Percentiles rank a stretch among this genome's conserved stretches.
Conservation (phyloP, 2,888 invertebrate genomes). For the Macrosoma leucophasiata region DNA sequence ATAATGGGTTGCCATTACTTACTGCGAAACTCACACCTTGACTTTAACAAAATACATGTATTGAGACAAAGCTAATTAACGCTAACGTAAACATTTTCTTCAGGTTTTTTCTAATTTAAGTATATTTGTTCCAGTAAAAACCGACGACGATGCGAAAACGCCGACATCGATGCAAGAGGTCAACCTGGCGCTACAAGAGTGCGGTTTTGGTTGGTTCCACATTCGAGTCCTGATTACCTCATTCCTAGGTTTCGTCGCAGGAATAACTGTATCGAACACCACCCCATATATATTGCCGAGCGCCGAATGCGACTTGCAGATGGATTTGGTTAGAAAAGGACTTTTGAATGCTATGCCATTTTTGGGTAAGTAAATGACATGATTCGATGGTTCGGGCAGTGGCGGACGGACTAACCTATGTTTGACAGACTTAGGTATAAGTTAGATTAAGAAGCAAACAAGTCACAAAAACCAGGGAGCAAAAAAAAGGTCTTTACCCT, state of each 20-base stretch:
- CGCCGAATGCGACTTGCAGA: slow-evolving; percentile 52
- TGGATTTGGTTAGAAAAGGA: slow-evolving; percentile 50
- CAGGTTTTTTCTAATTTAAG: too few species aligned
- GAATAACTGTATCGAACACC: slow-evolving; percentile 37
- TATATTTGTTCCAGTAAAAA: slow-evolving; percentile 21
- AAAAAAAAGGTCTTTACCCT: too few species aligned
- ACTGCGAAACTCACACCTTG: too few species aligned
- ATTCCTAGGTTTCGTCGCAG: slow-evolving; percentile 36
- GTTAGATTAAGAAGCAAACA: too few species aligned
- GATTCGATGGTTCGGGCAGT: background rate
- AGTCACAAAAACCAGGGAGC: too few species aligned
- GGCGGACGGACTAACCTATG: background rate
- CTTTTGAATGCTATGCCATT: slow-evolving; percentile 46
- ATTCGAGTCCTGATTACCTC: slow-evolving; percentile 36
- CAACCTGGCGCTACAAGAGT: slow-evolving; percentile 41
- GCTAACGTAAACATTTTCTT: too few species aligned
- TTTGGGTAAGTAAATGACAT: slow-evolving; percentile 35
- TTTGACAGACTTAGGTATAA: background rate
- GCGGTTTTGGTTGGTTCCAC: slow-evolving; percentile 49
- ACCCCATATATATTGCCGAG: slow-evolving; percentile 45
- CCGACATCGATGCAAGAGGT: slow-evolving; percentile 45
- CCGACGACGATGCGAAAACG: slow-evolving; percentile 20
- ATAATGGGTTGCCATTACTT: too few species aligned
- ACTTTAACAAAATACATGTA: too few species aligned
- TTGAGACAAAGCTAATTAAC: too few species aligned